Percentiles rank a stretch among this genome's conserved stretches.
Evolutionary conservation across 2,888 invertebrate genomes (phyloP).

Genomic region (Dynastes tityus): DNA sequence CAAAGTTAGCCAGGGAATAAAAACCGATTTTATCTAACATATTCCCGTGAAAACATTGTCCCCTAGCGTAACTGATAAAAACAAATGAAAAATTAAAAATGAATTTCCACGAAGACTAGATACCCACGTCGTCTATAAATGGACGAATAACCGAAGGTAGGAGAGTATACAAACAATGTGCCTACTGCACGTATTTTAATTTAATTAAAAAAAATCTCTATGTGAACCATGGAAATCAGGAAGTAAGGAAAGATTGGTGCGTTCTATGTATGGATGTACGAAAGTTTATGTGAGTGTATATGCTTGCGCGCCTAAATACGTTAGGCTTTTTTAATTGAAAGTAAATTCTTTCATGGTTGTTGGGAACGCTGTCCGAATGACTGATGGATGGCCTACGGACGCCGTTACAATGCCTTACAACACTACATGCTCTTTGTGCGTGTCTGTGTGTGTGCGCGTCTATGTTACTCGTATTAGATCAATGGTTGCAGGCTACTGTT

Average conservation of each 20-base stretch:
- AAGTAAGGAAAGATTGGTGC: conserved; percentile 45
- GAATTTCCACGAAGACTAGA: neutral
- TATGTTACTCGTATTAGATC: conserved; percentile 57
- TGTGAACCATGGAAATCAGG: conserved; percentile 44
- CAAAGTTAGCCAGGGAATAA: too few species aligned
- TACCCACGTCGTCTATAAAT: neutral
- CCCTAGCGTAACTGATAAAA: neutral
- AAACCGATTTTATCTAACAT: neutral
- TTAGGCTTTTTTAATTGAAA: conserved; percentile 61
- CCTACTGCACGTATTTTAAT: conserved; percentile 26
- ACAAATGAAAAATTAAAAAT: conserved; percentile 21
- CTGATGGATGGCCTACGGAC: conserved; percentile 65
- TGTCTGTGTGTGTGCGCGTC: conserved; percentile 54
- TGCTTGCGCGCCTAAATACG: conserved; percentile 48
- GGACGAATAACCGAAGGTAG: neutral
- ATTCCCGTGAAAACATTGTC: conserved; percentile 3
- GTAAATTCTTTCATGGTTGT: conserved; percentile 66
- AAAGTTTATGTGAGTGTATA: neutral
- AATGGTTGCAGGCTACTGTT: conserved; percentile 59
- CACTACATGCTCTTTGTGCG: conserved; percentile 63
- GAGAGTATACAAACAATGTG: neutral
- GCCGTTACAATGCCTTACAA: conserved; percentile 64
- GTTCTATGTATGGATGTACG: conserved; percentile 9
- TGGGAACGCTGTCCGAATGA: conserved; percentile 63
- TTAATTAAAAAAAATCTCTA: conserved; percentile 43